phyloP scores from a whole-genome alignment of 2,797 vertebrate genomes.

The Poecilia wingei region DNA sequence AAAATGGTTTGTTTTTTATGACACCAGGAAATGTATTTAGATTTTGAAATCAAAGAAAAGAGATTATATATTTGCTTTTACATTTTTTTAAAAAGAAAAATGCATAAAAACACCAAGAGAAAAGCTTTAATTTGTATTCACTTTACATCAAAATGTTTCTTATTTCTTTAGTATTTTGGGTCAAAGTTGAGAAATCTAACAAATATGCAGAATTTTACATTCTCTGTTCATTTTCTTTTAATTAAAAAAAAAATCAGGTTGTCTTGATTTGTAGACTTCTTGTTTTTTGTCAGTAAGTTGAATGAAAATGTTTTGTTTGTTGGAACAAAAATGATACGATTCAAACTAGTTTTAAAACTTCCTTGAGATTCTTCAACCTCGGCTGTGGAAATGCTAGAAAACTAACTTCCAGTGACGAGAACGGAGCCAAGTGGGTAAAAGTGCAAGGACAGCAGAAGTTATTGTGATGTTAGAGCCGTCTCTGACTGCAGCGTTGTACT shows the following conservation, averaged over 20 bases:
- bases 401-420: constrained; percentile 9
- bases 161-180: too few relatives aligned
- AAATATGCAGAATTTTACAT: background rate
- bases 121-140: too few relatives aligned
- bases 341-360: background rate
- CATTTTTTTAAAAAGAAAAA: too few relatives aligned
- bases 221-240: background rate
- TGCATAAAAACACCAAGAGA: too few relatives aligned
- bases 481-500: constrained; percentile 12
- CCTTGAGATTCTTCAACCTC: background rate
- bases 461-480: constrained; percentile 30
- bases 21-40: too few relatives aligned
- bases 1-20: too few relatives aligned
- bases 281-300: background rate
- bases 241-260: background rate
- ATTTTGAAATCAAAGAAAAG: too few relatives aligned
- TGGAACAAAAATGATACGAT: background rate
- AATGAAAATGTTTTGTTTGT: background rate
- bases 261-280: background rate
- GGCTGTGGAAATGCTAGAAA: background rate
- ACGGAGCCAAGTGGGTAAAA: constrained; percentile 45
- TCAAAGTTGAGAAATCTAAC: too few relatives aligned
- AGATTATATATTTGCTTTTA: too few relatives aligned
- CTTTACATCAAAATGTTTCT: too few relatives aligned
- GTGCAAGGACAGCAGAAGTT: constrained; percentile 35